A percentile compares a stretch with the other conserved stretches of the same genome.
Conservation (phyloP, 1,140 invertebrate genomes). For the Diploscapter pachys region DNA sequence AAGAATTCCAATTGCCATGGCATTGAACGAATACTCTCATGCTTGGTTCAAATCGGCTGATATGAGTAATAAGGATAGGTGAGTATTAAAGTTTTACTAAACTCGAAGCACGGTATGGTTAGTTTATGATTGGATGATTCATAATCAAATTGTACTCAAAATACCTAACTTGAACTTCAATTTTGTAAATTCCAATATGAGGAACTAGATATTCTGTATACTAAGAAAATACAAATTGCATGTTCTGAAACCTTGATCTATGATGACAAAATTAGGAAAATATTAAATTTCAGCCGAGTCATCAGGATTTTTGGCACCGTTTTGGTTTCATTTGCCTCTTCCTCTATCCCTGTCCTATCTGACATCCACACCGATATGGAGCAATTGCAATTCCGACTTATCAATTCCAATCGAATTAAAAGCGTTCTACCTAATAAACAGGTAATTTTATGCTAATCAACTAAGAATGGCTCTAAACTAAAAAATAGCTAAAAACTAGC, state of each 20-base stretch:
- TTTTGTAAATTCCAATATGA: too few species aligned
- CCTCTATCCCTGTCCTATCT: slow-evolving; percentile 41
- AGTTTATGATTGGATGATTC: neutral
- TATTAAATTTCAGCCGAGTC: slow-evolving; percentile 34
- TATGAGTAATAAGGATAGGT: slow-evolving; percentile 29
- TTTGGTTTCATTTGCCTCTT: slow-evolving; percentile 47
- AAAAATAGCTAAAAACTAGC: too few species aligned
- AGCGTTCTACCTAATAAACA: slow-evolving; percentile 47
- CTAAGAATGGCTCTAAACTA: too few species aligned
- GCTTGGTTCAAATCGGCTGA: slow-evolving; percentile 50
- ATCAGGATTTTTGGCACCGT: slow-evolving; percentile 49
- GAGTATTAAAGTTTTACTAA: slow-evolving; percentile 2
- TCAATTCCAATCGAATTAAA: slow-evolving; percentile 34
- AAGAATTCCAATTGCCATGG: slow-evolving; percentile 49
- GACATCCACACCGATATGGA: slow-evolving; percentile 36
- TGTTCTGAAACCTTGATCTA: neutral
- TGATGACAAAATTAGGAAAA: neutral
- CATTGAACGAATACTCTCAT: slow-evolving; percentile 51
- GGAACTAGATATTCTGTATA: too few species aligned
- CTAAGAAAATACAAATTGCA: neutral
- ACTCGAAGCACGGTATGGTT: neutral
- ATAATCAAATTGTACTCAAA: neutral
- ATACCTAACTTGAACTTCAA: neutral
- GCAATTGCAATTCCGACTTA: slow-evolving; percentile 16
- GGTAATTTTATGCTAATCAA: neutral